Conservation (phyloP, 2,797 vertebrate species). For the Dermochelys coriacea region DNA sequence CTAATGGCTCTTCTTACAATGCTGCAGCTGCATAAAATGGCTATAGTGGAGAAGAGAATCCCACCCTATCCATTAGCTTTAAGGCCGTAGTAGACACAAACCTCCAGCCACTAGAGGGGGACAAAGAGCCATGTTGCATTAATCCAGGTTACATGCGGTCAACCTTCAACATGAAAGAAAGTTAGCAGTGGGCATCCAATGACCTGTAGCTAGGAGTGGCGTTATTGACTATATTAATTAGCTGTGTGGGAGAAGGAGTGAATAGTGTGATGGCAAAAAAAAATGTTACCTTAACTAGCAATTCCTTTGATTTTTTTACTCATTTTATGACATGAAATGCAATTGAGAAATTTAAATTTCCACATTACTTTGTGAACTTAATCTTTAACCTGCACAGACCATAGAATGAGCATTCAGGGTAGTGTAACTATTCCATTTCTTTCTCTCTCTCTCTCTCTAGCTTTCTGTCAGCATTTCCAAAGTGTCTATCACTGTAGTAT, state of each 20-base stretch:
- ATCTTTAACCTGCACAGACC: neutral
- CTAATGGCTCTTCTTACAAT: neutral
- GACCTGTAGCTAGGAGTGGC: neutral
- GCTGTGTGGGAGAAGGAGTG: neutral
- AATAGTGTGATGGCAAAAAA: neutral
- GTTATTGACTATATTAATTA: neutral
- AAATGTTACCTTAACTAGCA: neutral
- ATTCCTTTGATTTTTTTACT: neutral
- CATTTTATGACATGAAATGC: neutral
- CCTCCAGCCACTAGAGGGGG: slow-evolving; percentile 55
- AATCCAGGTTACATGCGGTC: neutral
- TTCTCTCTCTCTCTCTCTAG: neutral
- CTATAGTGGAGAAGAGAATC: too few species aligned
- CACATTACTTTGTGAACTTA: neutral
- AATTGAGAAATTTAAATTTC: neutral
- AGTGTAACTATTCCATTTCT: slow-evolving; percentile 4
- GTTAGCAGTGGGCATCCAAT: neutral
- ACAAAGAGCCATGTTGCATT: slow-evolving; percentile 47
- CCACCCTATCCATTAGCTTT: too few species aligned
- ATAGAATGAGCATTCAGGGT: neutral
- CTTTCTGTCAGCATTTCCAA: slow-evolving; percentile 17
- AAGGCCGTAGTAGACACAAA: neutral
- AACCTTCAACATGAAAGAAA: neutral
- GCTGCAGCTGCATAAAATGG: neutral
- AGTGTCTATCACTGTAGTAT: slow-evolving; percentile 10